These are phyloP conservation scores for Malacosoma neustria DNA, from an alignment of 2,888 invertebrate genomes.

Conservation along the genomic window DNA sequence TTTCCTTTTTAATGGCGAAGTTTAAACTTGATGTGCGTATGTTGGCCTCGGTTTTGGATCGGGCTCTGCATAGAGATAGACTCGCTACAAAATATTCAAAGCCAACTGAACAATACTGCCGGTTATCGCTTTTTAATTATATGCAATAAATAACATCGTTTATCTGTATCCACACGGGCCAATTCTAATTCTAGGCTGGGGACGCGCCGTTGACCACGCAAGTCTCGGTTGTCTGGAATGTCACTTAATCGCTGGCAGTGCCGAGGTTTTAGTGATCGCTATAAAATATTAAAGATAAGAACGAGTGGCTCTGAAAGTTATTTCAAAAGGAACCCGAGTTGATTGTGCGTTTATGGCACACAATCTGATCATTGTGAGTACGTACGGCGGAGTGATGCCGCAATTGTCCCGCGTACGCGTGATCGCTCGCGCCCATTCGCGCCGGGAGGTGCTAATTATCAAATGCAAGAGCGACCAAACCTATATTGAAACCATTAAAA, in stretches of 20 bases:
- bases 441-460: constrained; percentile 68
- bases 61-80: constrained; percentile 33
- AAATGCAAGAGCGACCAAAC: constrained; percentile 65
- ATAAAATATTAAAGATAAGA: constrained; percentile 74
- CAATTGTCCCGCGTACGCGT: constrained; percentile 32
- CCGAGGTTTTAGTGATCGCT: constrained; percentile 71
- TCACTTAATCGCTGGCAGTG: constrained; percentile 63
- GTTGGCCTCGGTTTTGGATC: constrained; percentile 46
- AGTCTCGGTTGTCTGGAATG: constrained; percentile 40
- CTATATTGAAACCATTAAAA: constrained; percentile 72
- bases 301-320: constrained; percentile 53
- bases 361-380: constrained; percentile 55
- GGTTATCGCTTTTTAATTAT: constrained; percentile 47
- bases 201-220: neutral
- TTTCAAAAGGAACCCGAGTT: constrained; percentile 43
- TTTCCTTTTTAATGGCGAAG: constrained; percentile 70
- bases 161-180: constrained; percentile 40
- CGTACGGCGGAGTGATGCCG: constrained; percentile 35
- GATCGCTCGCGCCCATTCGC: constrained; percentile 18
- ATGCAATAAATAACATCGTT: constrained; percentile 50
- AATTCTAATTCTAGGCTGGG: constrained; percentile 25
- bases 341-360: constrained; percentile 67
- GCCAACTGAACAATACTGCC: constrained; percentile 34
- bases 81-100: constrained; percentile 48
- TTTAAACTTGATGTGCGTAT: constrained; percentile 65